Evolutionary conservation across 1,140 invertebrate species (phyloP), one percentile per base, ranked within the genome.

Genomic region (Drosophila persimilis): DNA sequence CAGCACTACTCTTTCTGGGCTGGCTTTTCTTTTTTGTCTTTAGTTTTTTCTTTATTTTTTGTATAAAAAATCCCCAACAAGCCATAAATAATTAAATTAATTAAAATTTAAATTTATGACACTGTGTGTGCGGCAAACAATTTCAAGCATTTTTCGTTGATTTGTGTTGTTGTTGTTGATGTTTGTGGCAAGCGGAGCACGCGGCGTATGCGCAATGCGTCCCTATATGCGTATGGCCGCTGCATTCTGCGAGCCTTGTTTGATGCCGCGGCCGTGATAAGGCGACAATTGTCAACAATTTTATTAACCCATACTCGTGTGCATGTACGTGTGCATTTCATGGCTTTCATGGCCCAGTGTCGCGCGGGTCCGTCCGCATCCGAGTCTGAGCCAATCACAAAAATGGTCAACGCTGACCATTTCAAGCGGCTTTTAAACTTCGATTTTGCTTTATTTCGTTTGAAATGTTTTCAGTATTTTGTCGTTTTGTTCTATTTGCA

Each of bases 211-310:
- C 63, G 65, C 63, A 69, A 69, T 69, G 59, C 51, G 62, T 31
- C 11, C 35, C 35, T 39, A 11, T 13, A 13, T 39, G 35, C 31
- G 31, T 31, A 31, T 31, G 44, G 46, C n/a, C 29, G 60, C 75
- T 53, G 79, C 78, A 81, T 77, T 80, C 78, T 83, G 64, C 11
- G 35, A 41, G 70, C 72, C 73, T 77, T 85, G 73, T 86, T 77
- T 71, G 77, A 80, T 80, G 77, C 64, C 24, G 53, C 59, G 81
- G 55, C 78, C 83, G 55, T 75, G 81, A 86, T 86, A 86, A 86
- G 83, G 78, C 81, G 77, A 86, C 83, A 88, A 88, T 86, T 86
- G 81, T 86, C 81, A 86, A 86, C 81, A 86, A 88, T 88, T 86
- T 86, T 81, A 86, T 86, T 86, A 86, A 67, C 11, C 35, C 5